Base-by-base conservation (phyloP, 2,888 invertebrate genomes). In the Pocota personata region DNA sequence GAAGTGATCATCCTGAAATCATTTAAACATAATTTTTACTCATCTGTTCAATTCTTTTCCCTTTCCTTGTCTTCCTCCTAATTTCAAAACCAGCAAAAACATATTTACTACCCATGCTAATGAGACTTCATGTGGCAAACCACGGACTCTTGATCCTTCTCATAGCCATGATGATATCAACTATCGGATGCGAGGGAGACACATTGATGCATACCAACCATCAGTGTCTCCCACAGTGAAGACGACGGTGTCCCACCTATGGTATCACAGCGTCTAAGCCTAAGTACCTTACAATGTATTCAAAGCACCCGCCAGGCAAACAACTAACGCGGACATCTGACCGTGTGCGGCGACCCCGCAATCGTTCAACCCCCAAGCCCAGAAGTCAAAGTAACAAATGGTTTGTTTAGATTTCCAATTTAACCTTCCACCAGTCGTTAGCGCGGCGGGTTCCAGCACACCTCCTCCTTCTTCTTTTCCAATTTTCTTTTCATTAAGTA, bases 381-480 rank as follows among this genome's bases (percentile, higher is more conserved):
- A 60, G 50, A 52, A 80, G 82, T 72, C 64, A 52, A 21, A n/a
- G 10, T 24, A 60, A 79, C 55, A 78, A 78, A 78, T 67, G 62
- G 80, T 80, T 80, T 80, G 69, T 80, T 80, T 84, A 48, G 43
- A 73, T 69, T 50, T 79, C 57, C 62, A 24, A 78, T 69, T 79
- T 57, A 73, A 62, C 79, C 60, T 82, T 77, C 40, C 35, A 46
- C 6, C 19, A 67, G 60, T 27, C 40, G 8, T 24, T n/a, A n/a
- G 8, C 32, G 14, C n/a, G 14, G 35, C 0, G 27, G 12, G 40
- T 46, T 37, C 35, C 21, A 37, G n/a, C 12, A 12, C 58, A 32
- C 60, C 37, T 35, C 46, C 52, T 21, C 37, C 55, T n/a, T 24
- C 43, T 10, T 24, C 64, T 21, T 55, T 62, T 57, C 50, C 67